A percentile compares a stretch with the other conserved stretches of the same genome.
phyloP scores from a whole-genome alignment of 2,888 invertebrate species.

The Theodoxus fluviatilis region DNA sequence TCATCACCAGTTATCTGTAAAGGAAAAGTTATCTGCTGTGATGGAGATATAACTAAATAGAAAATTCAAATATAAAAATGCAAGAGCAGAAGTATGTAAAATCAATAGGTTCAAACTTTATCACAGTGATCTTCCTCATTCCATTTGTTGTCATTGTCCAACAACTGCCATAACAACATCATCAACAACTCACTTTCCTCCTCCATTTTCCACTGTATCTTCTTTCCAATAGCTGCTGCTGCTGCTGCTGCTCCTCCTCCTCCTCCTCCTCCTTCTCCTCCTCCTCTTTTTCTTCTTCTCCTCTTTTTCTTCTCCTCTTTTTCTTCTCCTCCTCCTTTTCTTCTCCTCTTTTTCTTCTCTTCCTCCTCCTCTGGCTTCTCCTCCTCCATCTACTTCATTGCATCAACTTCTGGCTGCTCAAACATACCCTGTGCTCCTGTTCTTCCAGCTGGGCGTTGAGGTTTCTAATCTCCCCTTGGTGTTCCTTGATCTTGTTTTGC shows the following conservation, averaged over 20 bases:
- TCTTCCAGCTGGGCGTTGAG: slow-evolving; percentile 51
- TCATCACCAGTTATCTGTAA: slow-evolving; percentile 51
- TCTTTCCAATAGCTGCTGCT: too few species aligned
- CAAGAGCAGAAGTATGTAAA: slow-evolving; percentile 3
- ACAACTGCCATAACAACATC: neutral
- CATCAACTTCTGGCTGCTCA: too few species aligned
- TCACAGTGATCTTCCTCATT: neutral
- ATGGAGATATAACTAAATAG: neutral
- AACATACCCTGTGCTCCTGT: slow-evolving; percentile 35
- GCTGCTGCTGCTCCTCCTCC: too few species aligned
- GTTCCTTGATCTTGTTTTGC: slow-evolving; percentile 53
- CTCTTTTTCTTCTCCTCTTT: too few species aligned
- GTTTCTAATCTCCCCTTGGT: slow-evolving; percentile 56
- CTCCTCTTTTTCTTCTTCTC: too few species aligned
- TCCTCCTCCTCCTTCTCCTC: too few species aligned
- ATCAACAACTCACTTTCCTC: neutral
- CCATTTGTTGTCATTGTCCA: too few species aligned
- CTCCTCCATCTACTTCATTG: too few species aligned
- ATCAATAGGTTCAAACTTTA: neutral
- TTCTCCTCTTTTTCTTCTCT: too few species aligned
- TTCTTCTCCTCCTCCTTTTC: too few species aligned
- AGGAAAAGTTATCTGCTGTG: neutral
- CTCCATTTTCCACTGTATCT: too few species aligned
- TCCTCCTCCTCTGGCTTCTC: too few species aligned
- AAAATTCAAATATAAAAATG: neutral